Percentiles rank a stretch among this genome's conserved stretches.
phyloP scores from a whole-genome alignment of 2,797 vertebrate species.

The Sebastes matsubarae region DNA sequence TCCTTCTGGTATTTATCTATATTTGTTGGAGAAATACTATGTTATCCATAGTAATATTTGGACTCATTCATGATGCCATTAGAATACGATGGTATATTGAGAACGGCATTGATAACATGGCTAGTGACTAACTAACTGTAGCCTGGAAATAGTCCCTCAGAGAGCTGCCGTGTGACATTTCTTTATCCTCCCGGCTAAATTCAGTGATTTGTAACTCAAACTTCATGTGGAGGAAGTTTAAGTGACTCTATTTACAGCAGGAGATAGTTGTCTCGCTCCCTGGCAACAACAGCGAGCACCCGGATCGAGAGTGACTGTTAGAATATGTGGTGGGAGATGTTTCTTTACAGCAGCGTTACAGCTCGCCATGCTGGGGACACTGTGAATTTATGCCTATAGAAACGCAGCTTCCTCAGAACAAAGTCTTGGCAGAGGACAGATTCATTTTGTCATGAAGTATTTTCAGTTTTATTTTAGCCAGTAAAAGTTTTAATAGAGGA shows the following conservation, averaged over 20 bases:
- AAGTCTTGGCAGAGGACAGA: constrained; percentile 72
- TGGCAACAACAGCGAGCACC: constrained; percentile 13
- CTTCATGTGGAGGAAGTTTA: constrained; percentile 18
- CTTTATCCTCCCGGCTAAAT: constrained; percentile 6
- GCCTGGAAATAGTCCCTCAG: neutral
- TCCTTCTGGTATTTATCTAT: neutral
- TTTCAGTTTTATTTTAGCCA: constrained; percentile 82
- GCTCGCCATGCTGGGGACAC: constrained; percentile 26
- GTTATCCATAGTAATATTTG: neutral
- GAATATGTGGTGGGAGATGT: constrained; percentile 33
- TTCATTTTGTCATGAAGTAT: constrained; percentile 82
- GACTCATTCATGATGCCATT: neutral
- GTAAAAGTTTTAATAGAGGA: constrained; percentile 81
- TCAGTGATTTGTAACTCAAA: constrained; percentile 31
- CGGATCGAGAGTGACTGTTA: constrained; percentile 14
- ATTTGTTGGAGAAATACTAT: neutral
- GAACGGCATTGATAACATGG: neutral
- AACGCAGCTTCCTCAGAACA: constrained; percentile 60
- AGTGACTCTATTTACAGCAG: constrained; percentile 29
- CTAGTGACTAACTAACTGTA: neutral
- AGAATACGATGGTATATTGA: neutral
- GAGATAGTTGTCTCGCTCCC: constrained; percentile 23
- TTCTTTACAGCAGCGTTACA: constrained; percentile 33
- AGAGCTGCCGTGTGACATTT: neutral
- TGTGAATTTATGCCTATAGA: constrained; percentile 61